These are phyloP conservation scores for Podarcis raffonei DNA, from an alignment of 2,113 vertebrate genomes.

Conservation along the genomic window DNA sequence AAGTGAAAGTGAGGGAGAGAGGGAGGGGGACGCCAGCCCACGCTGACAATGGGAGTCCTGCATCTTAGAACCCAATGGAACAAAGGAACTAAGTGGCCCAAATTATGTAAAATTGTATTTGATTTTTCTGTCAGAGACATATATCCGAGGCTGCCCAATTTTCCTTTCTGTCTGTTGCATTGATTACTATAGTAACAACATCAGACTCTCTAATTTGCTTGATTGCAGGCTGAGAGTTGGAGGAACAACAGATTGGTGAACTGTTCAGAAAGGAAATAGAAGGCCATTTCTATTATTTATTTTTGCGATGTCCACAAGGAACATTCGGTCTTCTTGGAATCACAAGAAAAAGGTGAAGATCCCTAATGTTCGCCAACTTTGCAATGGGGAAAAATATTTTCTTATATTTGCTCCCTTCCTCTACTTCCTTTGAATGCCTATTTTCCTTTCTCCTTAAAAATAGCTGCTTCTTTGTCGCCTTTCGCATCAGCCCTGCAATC, in stretches of 20 bases:
- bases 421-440: neutral
- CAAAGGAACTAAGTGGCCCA: conserved; percentile 48
- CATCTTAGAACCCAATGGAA: conserved; percentile 31
- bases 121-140: conserved; percentile 55
- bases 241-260: conserved; percentile 49
- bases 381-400: neutral
- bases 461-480: neutral
- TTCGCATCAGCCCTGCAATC: neutral
- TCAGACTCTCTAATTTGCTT: conserved; percentile 62
- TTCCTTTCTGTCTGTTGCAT: conserved; percentile 56
- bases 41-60: conserved; percentile 3
- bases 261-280: conserved; percentile 27
- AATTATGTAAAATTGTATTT: conserved; percentile 63
- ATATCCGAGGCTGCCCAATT: conserved; percentile 45
- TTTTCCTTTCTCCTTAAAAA: neutral
- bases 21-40: conserved; percentile 24
- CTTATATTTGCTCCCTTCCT: neutral
- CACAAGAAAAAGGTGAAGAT: conserved; percentile 31
- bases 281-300: neutral
- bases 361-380: conserved; percentile 11
- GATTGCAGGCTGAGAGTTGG: conserved; percentile 54
- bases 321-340: conserved; percentile 47
- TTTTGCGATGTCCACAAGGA: conserved; percentile 29
- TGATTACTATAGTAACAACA: conserved; percentile 74
- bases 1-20: neutral